Evolutionary conservation across 2,888 invertebrate species (phyloP).

Genomic region (Dolichomitus sp.): DNA sequence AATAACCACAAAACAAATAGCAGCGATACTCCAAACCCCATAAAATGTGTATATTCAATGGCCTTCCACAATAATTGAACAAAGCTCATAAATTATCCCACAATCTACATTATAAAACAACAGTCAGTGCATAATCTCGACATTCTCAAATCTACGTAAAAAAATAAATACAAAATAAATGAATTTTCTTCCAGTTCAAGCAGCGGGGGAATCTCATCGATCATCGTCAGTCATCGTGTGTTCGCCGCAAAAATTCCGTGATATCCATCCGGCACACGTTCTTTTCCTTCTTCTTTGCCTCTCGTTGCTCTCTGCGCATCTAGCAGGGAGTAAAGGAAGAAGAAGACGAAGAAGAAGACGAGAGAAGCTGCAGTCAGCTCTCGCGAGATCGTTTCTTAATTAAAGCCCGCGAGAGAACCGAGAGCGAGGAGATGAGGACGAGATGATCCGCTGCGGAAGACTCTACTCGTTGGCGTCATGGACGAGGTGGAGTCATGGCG

Average conservation of each 20-base stretch:
- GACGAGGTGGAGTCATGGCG: slow-evolving; percentile 65
- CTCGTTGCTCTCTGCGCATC: slow-evolving; percentile 16
- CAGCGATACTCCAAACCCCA: background rate
- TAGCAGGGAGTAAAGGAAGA: slow-evolving; percentile 31
- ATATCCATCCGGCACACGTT: slow-evolving; percentile 64
- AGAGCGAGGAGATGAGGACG: slow-evolving; percentile 44
- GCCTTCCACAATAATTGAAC: background rate
- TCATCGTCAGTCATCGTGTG: slow-evolving; percentile 80
- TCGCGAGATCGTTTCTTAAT: slow-evolving; percentile 79
- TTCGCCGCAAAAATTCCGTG: slow-evolving; percentile 72
- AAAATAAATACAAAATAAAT: slow-evolving; percentile 16
- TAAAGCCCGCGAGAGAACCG: slow-evolving; percentile 73
- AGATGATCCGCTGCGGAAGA: slow-evolving; percentile 61
- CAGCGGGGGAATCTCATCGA: slow-evolving; percentile 76
- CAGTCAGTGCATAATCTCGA: slow-evolving; percentile 16
- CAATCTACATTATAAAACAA: background rate
- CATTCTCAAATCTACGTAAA: slow-evolving; percentile 20
- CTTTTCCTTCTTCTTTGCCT: slow-evolving; percentile 50
- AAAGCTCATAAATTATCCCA: slow-evolving; percentile 11
- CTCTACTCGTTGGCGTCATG: slow-evolving; percentile 58
- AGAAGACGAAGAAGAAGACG: slow-evolving; percentile 47
- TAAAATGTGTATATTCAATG: background rate
- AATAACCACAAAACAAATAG: background rate
- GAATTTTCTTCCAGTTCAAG: slow-evolving; percentile 55
- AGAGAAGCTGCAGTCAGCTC: slow-evolving; percentile 69